Base-by-base conservation (phyloP, 2,888 invertebrate species). In the Mesochorus sp. region DNA sequence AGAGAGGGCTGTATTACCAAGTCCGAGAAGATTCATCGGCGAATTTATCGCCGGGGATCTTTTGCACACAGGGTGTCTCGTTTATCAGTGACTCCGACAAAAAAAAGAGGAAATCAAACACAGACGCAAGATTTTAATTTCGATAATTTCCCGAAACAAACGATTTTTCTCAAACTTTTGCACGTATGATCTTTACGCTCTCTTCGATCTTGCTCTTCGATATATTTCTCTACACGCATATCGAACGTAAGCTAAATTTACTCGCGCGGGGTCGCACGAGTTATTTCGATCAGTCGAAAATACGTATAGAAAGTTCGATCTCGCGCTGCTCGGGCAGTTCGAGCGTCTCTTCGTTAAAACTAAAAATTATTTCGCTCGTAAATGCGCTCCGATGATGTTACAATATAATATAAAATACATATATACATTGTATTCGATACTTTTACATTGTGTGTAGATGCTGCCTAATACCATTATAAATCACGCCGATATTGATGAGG, bases 211-310 rank as follows among this genome's bases (percentile, higher is more conserved):
- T 79, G 53, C 68, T 71, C 72, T 72, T 75, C 76, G n/a, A n/a
- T n/a, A n/a, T n/a, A n/a, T n/a, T n/a, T n/a, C n/a, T n/a, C n/a
- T n/a, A n/a, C n/a, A n/a, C n/a, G n/a, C n/a, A n/a, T 72, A 75
- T 79, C 76, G 76, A 79, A 79, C 76, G 81, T 77, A n/a, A n/a
- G 74, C 76, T 81, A 79, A 81, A 81, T 81, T 81, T 79, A 71
- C 68, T 62, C 62, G 49, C 44, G 34, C 19, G 14, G 34, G 51
- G 47, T 53, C 74, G 66, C 49, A 28, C 42, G 55, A 68, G 75
- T 75, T 81, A 81, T 79, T 78, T 81, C 77, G 77, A 81, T 79
- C 79, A 66, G 64, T 34, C 6, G 47, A 44, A 62, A 72, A 72
- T 62, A 72, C n/a, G n/a, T n/a, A n/a, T n/a, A n/a, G n/a, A n/a